Conservation (phyloP, 2,888 invertebrate genomes). For the Drosophila neoperkinsi region DNA sequence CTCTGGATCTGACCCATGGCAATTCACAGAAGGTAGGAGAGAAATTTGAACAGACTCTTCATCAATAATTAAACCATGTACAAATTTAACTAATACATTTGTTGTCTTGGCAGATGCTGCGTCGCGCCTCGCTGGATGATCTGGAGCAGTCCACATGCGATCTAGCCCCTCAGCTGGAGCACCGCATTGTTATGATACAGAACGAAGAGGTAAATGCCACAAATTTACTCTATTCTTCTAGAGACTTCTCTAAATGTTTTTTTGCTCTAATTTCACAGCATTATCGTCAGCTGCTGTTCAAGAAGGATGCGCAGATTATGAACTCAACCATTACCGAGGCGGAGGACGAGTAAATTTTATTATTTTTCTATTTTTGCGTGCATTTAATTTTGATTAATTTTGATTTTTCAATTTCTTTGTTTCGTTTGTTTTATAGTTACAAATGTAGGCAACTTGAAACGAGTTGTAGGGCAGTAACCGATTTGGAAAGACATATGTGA, state of each 20-base stretch:
- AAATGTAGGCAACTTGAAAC: constrained; percentile 51
- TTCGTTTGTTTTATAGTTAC: constrained; percentile 55
- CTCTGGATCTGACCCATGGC: constrained; percentile 81
- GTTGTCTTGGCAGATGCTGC: constrained; percentile 86
- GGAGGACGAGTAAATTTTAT: constrained; percentile 86
- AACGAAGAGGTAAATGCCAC: constrained; percentile 88
- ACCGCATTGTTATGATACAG: constrained; percentile 91
- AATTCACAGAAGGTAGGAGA: constrained; percentile 81
- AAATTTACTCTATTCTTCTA: neutral
- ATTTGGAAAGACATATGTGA: constrained; percentile 61
- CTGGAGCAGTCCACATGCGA: constrained; percentile 93
- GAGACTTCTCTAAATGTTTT: neutral
- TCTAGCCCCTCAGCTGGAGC: constrained; percentile 92
- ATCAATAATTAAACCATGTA: neutral
- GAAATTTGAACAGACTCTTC: neutral
- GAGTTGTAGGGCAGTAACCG: constrained; percentile 47
- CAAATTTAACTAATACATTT: neutral
- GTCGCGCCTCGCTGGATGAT: constrained; percentile 92
- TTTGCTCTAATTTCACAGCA: constrained; percentile 65
- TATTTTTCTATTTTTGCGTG: constrained; percentile 33
- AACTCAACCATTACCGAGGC: constrained; percentile 90
- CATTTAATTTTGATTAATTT: constrained; percentile 62
- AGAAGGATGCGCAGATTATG: constrained; percentile 86
- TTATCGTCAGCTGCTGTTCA: constrained; percentile 82
- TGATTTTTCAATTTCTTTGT: constrained; percentile 36